Evolutionary conservation across 1,140 invertebrate species (phyloP), one percentile per base, ranked within the genome.

Genomic region (Drosophila nebulosa): DNA sequence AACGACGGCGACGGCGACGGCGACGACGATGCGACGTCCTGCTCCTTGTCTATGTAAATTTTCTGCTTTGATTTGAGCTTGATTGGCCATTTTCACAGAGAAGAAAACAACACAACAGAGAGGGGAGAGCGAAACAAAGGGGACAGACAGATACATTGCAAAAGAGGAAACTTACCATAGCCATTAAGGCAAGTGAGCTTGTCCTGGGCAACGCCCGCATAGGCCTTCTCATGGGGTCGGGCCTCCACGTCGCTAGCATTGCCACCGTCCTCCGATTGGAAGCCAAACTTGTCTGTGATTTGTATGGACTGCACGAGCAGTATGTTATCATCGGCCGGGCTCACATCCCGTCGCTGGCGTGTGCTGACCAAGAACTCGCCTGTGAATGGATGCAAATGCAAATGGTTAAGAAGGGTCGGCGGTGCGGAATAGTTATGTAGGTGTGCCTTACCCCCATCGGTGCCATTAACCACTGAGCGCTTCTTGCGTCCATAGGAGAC

Each of bases 241-340:
- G 78, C 52, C 3, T 63, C 60, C 42, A 36, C 66, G 4, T 30
- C 64, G 68, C 75, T 67, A 55, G 58, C 64, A 72, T 88, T 71
- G 67, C 65, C 51, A 53, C 72, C 83, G 57, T 89, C 92, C 75
- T 93, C 93, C 26, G 89, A 36, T 73, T 96, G 95, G 92, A 97
- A 96, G 9, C 96, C 96, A 91, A 98, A 98, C 85, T 97, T 97
- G 92, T 98, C 97, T 16, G 96, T 97, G 83, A 98, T 98, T 91
- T 97, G 96, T 83, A 98, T 98, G 24, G 96, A 96, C 89, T 98
- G 96, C 14, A 97, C 96, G 22, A 98, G 93, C 9, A 98, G 93
- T 83, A 98, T 94, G 89, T 97, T 96, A 78, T 97, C 96, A 63
- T 95, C 94, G 42, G 93, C 93, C 35, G 83, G 58, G 64, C 64